phyloP scores from a whole-genome alignment of 2,888 invertebrate genomes.

The Xanthia icteritia region DNA sequence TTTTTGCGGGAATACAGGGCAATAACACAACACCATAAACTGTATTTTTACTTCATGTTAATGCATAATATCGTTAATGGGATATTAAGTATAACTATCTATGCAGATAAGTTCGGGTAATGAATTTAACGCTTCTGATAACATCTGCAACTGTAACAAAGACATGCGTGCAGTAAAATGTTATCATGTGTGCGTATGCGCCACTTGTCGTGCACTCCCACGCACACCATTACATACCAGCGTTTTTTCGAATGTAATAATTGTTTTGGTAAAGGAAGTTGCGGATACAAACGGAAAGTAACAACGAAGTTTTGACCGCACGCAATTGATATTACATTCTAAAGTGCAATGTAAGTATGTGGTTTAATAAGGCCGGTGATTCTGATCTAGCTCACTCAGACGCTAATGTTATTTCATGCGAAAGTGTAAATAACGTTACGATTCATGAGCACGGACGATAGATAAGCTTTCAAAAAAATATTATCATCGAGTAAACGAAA shows the following conservation, averaged over 20 bases:
- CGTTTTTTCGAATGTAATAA: constrained; percentile 78
- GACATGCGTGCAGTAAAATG: constrained; percentile 76
- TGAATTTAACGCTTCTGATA: constrained; percentile 75
- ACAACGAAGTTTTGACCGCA: constrained; percentile 78
- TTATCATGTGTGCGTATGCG: constrained; percentile 65
- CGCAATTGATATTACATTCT: constrained; percentile 73
- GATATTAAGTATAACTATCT: constrained; percentile 67
- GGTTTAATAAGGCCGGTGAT: constrained; percentile 68
- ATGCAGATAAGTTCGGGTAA: constrained; percentile 70
- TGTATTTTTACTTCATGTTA: constrained; percentile 62
- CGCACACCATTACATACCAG: constrained; percentile 73
- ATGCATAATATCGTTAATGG: constrained; percentile 68
- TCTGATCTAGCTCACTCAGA: constrained; percentile 69
- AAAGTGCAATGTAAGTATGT: constrained; percentile 52
- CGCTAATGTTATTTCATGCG: constrained; percentile 76
- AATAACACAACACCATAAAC: constrained; percentile 61
- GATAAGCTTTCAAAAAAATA: constrained; percentile 88
- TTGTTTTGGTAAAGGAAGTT: constrained; percentile 85
- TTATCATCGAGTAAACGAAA: constrained; percentile 83
- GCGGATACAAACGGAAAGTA: constrained; percentile 82
- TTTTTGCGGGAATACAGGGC: constrained; percentile 64
- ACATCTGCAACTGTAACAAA: constrained; percentile 77
- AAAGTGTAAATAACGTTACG: constrained; percentile 84
- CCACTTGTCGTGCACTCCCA: constrained; percentile 77
- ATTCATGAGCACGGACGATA: constrained; percentile 84